Evolutionary conservation across 2,888 invertebrate genomes (phyloP), one percentile per base, ranked within the genome.

Genomic region (Athrips mouffetella): DNA sequence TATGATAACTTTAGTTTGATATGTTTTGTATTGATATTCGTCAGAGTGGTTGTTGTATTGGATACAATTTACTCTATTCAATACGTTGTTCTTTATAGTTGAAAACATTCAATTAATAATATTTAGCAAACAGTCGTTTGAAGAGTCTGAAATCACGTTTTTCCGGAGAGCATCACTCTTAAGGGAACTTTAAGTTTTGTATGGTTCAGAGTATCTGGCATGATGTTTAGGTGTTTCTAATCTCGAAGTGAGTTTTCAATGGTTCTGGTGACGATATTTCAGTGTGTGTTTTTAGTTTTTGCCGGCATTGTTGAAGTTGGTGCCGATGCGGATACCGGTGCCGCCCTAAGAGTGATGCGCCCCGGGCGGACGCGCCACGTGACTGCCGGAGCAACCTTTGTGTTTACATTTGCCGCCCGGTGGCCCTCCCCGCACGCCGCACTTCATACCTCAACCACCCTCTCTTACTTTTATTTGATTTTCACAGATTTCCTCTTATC

Each of bases 21-120:
- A 87, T 87, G 87, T 86, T 80, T 70, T 70, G 81, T 80, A 84
- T 79, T 80, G 87, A 87, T 87, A 87, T 87, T 87, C 87, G 67
- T 80, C 79, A 86, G 88, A 85, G 80, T 79, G 76, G 82, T 84
- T 85, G 80, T 73, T 82, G 78, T 73, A 76, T 82, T 72, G 57
- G 49, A 76, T 82, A 81, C 80, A 80, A 74, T 16, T 65, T 62
- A 79, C 81, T 82, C 79, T 76, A 81, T 66, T 75, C 79, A 81
- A 82, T 80, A 82, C 80, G 61, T 57, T 59, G 49, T 53, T 50
- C 48, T 60, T 53, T 48, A 50, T 58, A 48, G 46, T 39, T 39
- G 35, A 3, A 29, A 27, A 23, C 31, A 13, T 23, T 44, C 11
- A 13, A n/a, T 10, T 33, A 21, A 8, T 56, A 57, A 73, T 72